phyloP scores from a whole-genome alignment of 1,140 invertebrate genomes.

The Lepeophtheirus salmonis region DNA sequence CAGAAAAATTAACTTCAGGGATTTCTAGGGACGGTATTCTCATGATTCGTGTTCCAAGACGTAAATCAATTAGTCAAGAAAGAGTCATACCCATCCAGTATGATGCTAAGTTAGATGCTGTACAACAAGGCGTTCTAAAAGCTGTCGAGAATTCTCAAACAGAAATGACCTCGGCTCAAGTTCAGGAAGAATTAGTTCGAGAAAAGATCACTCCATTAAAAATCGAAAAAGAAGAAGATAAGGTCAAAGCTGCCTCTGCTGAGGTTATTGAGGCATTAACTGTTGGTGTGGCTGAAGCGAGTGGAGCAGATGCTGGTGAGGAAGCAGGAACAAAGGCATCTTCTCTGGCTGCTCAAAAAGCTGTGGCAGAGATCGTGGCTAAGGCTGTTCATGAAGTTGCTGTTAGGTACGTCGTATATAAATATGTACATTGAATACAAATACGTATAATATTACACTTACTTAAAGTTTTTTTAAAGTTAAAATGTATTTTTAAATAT shows the following conservation, averaged over 20 bases:
- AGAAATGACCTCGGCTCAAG: conserved; percentile 1
- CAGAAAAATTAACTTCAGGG: conserved; percentile 8
- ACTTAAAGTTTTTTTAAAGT: too few species aligned
- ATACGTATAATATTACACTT: too few species aligned
- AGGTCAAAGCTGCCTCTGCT: conserved; percentile 18
- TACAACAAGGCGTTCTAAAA: conserved; percentile 7
- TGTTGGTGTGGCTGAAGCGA: conserved; percentile 10
- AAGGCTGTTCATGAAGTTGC: conserved; percentile 7
- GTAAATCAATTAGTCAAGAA: not conserved
- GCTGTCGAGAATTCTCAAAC: not conserved
- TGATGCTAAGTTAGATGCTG: conserved; percentile 9
- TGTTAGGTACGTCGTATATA: not conserved
- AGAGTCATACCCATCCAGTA: conserved; percentile 15
- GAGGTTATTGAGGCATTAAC: conserved; percentile 18
- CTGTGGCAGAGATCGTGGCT: not conserved
- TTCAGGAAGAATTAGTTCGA: conserved; percentile 5
- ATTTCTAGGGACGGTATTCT: conserved; percentile 17
- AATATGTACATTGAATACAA: too few species aligned
- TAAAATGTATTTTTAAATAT: too few species aligned
- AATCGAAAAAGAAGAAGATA: conserved; percentile 17
- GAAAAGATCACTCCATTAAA: conserved; percentile 15
- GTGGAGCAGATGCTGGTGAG: conserved; percentile 14
- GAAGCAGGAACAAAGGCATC: conserved; percentile 7
- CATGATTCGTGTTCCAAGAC: conserved; percentile 16
- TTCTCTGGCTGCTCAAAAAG: not conserved